Base-by-base conservation (phyloP, 2,888 invertebrate species). In the Keiferia lycopersicella region DNA sequence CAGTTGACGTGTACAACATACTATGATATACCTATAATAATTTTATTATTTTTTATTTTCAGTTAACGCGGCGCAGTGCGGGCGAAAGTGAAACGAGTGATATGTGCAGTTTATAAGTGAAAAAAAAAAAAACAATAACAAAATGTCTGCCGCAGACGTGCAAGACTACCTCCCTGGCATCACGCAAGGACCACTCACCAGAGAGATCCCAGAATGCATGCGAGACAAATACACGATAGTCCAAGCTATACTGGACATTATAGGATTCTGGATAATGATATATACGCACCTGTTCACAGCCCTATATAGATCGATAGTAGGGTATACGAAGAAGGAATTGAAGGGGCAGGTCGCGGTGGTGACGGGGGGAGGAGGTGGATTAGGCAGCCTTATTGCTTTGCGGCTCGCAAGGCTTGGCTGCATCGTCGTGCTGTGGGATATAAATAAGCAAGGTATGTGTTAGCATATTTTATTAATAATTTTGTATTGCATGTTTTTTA, bases 301-400 rank as follows among this genome's bases (percentile, higher is more conserved):
- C 60, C 86, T 94, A 62, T 93, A 92, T 67, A 92, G 94, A 69
- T 93, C 94, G 8, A 88, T 92, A 69, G 92, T 93, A 61, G 96
- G 95, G 62, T 83, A 88, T 65, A 93, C 92, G 48, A 93, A 94
- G 85, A 96, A 96, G 83, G 93, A 94, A 70, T 87, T 97, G 66
- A 92, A 92, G 67, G 96, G 95, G 48, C 95, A 97, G 77, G 93
- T 96, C 48, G 97, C 96, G 0, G 92, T 98, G 57, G 95, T 98
- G 34, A 98, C 98, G 0, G 98, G 98, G 0, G 97, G 97, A 18
- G 98, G 97, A 41, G 95, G 96, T 45, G 98, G 97, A 2, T 90
- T 98, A 16, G 98, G 98, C 7, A 93, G 97, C 69, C 92, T 97
- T 62, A 87, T 97, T 64, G 95, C 96, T 1, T 83, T 95, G 71